Evolutionary conservation across 2,113 vertebrate species (phyloP).

Genomic region (Marmota flaviventris): DNA sequence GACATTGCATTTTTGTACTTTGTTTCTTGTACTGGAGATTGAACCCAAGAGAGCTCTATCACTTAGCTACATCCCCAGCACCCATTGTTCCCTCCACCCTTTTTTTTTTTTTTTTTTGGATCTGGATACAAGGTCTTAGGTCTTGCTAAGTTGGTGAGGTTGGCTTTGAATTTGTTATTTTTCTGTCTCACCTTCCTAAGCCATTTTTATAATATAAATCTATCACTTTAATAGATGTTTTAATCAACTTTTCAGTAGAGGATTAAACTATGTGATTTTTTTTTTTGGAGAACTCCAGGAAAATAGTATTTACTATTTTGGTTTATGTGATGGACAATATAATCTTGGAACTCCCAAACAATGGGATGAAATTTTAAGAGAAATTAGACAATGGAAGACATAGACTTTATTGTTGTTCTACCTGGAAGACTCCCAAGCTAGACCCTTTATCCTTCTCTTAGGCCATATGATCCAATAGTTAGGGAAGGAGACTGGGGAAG

Average conservation of each 20-base stretch:
- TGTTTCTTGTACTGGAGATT: background rate
- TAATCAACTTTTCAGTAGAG: background rate
- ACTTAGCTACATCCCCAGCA: background rate
- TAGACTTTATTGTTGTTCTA: background rate
- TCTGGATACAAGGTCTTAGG: background rate
- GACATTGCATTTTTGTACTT: background rate
- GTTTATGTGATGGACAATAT: background rate
- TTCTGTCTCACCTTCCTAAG: background rate
- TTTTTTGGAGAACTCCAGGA: background rate
- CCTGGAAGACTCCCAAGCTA: background rate
- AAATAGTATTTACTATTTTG: slow-evolving; percentile 39
- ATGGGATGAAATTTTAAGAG: slow-evolving; percentile 48
- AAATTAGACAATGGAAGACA: background rate
- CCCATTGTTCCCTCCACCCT: too few relatives aligned
- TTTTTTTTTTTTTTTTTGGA: background rate
- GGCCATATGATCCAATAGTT: background rate
- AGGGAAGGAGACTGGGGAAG: background rate
- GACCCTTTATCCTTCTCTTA: background rate
- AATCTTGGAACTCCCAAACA: slow-evolving; percentile 41
- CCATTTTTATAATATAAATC: slow-evolving; percentile 38
- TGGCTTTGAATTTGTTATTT: background rate
- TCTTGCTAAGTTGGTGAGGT: background rate
- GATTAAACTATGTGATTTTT: background rate
- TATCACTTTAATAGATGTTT: slow-evolving; percentile 34
- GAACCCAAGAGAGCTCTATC: background rate